Base-by-base conservation (phyloP, 1,140 invertebrate genomes). In the Cheumatopsyche charites region DNA sequence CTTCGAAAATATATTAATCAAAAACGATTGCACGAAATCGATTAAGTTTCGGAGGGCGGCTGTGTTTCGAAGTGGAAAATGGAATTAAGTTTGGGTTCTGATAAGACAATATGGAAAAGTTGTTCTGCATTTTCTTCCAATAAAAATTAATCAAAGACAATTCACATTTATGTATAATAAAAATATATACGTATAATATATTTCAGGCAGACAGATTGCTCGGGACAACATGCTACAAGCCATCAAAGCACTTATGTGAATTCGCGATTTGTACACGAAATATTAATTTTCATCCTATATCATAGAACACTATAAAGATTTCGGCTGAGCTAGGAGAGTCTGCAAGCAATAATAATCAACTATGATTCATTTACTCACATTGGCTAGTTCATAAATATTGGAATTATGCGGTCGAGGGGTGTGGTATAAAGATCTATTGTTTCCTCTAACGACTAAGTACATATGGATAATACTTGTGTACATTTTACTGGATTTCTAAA, bases 11-110 rank as follows among this genome's bases (percentile, higher is more conserved):
- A 36, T 4, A 36, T 36, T 36, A 36, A 36, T 36, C 29, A 9
- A 9, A 36, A 9, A 36, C 29, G 29, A 52, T 52, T 17, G 47
- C 12, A 58, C 23, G 55, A 58, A 58, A 25, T 58, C 21, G 25
- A 58, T 58, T 58, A 7, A 58, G 25, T 9, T 58, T 58, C 25
- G 4, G 15, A 4, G 43, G 23, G 25, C 23, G 21, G 55, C 55
- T 58, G 55, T 58, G 55, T 58, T 58, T 58, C 23, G 55, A 58
- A 25, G 2, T 13, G 55, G 55, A 58, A 58, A 58, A 58, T 58
- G 55, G 21, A 58, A 58, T 58, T 58, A 58, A 58, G 12, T 58
- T 58, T 23, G 55, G 55, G 7, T 25, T 58, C 7, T 58, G 23
- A 58, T 19, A 58, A 58, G 55, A 26, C 19, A 19, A 58, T 47